Conservation (phyloP, 2,113 vertebrate species). For the Cyrtonyx montezumae region DNA sequence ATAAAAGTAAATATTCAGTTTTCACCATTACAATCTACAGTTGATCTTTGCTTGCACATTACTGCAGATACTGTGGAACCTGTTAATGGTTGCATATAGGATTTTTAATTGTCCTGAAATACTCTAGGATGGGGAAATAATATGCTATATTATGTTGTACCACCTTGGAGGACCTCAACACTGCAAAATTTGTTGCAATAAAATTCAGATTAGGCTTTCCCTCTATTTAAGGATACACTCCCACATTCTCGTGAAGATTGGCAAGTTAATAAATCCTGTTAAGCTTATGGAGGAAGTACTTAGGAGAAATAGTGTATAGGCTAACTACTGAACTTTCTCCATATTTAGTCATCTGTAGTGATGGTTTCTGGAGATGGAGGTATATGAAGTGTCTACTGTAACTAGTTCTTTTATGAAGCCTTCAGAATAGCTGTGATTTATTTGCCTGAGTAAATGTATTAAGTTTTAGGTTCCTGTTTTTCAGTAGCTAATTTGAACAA, state of each 20-base stretch:
- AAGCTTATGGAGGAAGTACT: background rate
- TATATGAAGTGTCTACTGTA: background rate
- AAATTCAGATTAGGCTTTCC: background rate
- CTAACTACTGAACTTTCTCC: background rate
- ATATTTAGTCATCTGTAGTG: background rate
- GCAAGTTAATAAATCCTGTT: background rate
- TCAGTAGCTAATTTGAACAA: background rate
- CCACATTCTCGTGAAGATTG: background rate
- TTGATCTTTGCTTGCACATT: background rate
- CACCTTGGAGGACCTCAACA: background rate
- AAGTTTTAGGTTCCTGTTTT: background rate
- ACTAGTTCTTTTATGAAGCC: background rate
- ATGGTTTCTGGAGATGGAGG: background rate
- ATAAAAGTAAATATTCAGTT: background rate
- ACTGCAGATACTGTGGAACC: background rate
- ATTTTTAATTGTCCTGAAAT: background rate
- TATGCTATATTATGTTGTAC: background rate
- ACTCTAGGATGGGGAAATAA: background rate
- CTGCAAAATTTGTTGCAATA: slow-evolving; percentile 21
- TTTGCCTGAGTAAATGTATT: background rate
- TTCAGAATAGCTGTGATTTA: background rate
- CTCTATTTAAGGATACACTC: background rate
- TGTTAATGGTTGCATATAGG: background rate
- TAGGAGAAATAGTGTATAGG: background rate
- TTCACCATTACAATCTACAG: background rate